A percentile compares a stretch with the other conserved stretches of the same genome.
Evolutionary conservation across 2,888 invertebrate genomes (phyloP).

Genomic region (Scaeva pyrastri): DNA sequence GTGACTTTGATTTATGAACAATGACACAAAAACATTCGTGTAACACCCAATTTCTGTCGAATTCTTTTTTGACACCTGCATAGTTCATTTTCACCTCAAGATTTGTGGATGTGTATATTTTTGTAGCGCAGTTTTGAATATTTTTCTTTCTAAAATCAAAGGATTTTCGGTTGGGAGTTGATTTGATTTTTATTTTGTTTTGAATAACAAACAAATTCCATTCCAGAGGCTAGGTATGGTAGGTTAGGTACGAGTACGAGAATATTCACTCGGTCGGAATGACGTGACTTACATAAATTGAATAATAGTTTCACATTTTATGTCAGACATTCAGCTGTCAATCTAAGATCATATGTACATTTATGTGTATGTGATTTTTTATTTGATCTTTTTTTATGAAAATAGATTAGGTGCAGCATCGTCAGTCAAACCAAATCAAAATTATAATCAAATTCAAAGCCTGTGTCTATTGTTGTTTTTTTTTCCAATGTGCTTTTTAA

Average conservation of each 20-base stretch:
- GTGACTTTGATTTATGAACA: constrained; percentile 27
- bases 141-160: constrained; percentile 35
- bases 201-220: neutral
- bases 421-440: neutral
- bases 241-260: neutral
- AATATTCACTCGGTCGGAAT: neutral
- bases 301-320: constrained; percentile 4
- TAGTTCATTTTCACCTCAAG: neutral
- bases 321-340: constrained; percentile 11
- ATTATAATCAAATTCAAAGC: too few species aligned
- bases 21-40: neutral
- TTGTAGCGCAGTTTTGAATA: neutral
- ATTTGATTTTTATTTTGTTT: neutral
- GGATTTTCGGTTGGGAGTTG: neutral
- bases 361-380: neutral
- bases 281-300: constrained; percentile 21
- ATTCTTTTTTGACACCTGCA: constrained; percentile 1
- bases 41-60: neutral
- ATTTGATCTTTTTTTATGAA: constrained; percentile 10
- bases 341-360: neutral
- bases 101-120: neutral
- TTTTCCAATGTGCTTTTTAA: neutral
- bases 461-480: neutral
- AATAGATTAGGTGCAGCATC: constrained; percentile 26
- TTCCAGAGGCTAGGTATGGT: neutral